Conservation (phyloP, 2,888 invertebrate species). For the Cephus pygmeus region DNA sequence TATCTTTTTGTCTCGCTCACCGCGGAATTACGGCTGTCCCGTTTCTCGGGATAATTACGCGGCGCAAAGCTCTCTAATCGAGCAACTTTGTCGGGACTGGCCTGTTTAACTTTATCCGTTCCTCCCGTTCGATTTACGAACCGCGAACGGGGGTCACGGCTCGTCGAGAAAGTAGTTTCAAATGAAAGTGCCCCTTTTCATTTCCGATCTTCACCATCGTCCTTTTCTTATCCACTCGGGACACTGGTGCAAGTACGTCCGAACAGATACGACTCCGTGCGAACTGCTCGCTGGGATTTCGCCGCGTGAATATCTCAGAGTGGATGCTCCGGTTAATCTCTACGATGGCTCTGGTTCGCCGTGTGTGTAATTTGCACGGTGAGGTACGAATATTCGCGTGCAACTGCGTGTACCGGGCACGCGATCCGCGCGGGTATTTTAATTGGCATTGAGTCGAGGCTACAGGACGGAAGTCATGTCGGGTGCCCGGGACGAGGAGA, state of each 20-base stretch:
- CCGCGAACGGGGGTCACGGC: constrained; percentile 5
- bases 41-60: constrained; percentile 32
- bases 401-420: not conserved
- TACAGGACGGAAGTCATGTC: not conserved
- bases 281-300: too few relatives aligned
- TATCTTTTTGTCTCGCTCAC: not conserved
- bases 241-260: too few relatives aligned
- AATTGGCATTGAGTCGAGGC: not conserved
- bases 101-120: constrained; percentile 1
- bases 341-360: not conserved
- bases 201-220: not conserved
- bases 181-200: not conserved
- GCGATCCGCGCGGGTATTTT: not conserved
- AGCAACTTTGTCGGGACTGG: constrained; percentile 26
- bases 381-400: not conserved
- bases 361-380: not conserved
- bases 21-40: constrained; percentile 24
- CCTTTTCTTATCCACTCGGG: not conserved
- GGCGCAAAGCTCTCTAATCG: constrained; percentile 30
- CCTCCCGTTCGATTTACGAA: constrained; percentile 2
- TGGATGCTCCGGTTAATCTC: not conserved
- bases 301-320: not conserved
- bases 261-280: too few relatives aligned
- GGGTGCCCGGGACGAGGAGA: not conserved
- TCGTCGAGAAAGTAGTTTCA: not conserved